Percentiles rank a stretch among this genome's conserved stretches.
Conservation (phyloP, 2,113 vertebrate species). For the Romanogobio albipinnatus region DNA sequence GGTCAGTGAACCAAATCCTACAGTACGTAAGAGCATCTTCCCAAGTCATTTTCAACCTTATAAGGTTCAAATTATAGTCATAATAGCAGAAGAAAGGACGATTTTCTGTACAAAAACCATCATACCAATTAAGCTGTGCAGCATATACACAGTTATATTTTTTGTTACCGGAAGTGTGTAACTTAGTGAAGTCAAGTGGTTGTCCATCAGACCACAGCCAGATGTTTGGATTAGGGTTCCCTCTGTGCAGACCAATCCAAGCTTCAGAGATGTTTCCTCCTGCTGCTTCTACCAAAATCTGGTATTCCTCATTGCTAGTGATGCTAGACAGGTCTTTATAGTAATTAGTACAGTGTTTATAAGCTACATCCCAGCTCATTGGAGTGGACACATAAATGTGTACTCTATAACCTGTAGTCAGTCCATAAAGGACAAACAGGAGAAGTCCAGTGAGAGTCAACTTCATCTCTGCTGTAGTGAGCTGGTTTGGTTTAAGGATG, state of each 20-base stretch:
- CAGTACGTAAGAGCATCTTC: conserved; percentile 57
- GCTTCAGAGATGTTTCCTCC: rapidly evolving
- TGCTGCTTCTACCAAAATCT: not conserved
- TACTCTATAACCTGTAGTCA: not conserved
- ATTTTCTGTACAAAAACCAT: not conserved
- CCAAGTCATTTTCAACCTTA: conserved; percentile 58
- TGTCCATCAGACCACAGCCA: conserved; percentile 53
- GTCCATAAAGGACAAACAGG: not conserved
- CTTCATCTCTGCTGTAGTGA: conserved; percentile 11
- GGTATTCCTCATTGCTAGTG: not conserved
- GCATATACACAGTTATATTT: not conserved
- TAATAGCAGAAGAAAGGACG: not conserved
- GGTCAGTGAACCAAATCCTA: conserved; percentile 13
- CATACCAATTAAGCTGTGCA: not conserved
- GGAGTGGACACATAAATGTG: not conserved
- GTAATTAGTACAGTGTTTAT: not conserved
- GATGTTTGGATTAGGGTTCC: not conserved
- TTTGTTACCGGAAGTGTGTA: rapidly evolving
- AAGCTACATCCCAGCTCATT: conserved; percentile 49
- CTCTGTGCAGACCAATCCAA: conserved; percentile 61
- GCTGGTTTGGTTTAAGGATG: not conserved
- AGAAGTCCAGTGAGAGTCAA: not conserved
- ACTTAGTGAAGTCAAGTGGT: not conserved
- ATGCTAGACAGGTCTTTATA: conserved; percentile 50
- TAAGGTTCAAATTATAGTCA: not conserved